A percentile compares a stretch with the other conserved stretches of the same genome.
Evolutionary conservation across 2,797 vertebrate species (phyloP).

Genomic region (Limosa lapponica): DNA sequence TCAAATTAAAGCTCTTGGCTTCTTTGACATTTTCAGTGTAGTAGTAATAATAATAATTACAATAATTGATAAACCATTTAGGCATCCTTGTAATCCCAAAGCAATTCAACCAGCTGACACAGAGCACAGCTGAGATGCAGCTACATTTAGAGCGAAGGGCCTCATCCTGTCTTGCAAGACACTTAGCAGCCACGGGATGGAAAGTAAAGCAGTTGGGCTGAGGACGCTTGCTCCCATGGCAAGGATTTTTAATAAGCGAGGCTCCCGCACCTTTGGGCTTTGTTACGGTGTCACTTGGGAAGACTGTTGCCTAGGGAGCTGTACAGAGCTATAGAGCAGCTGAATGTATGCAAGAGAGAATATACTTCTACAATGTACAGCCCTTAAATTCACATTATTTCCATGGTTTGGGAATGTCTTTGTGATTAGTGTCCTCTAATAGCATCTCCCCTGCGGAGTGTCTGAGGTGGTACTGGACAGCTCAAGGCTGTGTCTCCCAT

Average conservation of each 20-base stretch:
- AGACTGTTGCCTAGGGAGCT: constrained; percentile 58
- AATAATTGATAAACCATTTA: constrained; percentile 16
- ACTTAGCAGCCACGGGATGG: not conserved
- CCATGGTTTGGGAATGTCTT: not conserved
- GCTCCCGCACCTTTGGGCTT: not conserved
- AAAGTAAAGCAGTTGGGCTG: not conserved
- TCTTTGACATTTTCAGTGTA: not conserved
- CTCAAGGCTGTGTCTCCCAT: not conserved
- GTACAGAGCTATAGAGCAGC: not conserved
- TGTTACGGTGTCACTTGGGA: constrained; percentile 39
- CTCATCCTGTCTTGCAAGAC: not conserved
- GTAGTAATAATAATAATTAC: not conserved
- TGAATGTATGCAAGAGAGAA: not conserved
- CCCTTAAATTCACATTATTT: not conserved
- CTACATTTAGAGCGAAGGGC: not conserved
- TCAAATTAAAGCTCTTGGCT: not conserved
- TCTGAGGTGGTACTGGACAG: not conserved
- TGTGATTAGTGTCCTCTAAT: not conserved
- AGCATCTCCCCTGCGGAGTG: not conserved
- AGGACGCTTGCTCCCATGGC: not conserved
- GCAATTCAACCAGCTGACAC: not conserved
- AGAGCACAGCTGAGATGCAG: not conserved
- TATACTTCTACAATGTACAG: not conserved
- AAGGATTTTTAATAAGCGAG: not conserved
- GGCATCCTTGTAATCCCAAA: not conserved